A percentile compares a stretch with the other conserved stretches of the same genome.
phyloP scores from a whole-genome alignment of 2,113 vertebrate species.

The Sporophila hypoxantha region DNA sequence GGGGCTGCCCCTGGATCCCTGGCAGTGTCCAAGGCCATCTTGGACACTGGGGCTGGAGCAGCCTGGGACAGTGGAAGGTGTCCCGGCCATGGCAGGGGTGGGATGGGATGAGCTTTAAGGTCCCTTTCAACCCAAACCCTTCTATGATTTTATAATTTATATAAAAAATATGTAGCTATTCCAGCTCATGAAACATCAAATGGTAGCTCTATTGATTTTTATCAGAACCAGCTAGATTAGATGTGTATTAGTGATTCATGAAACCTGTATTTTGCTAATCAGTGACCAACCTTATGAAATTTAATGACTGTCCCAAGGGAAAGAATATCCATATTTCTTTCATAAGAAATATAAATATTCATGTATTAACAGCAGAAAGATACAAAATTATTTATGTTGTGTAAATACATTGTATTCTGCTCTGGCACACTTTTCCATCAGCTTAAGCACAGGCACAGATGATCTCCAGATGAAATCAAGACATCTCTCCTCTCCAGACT shows the following conservation, averaged over 20 bases:
- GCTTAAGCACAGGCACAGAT: background rate
- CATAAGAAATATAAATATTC: background rate
- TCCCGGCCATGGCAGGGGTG: too few species aligned
- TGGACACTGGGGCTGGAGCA: too few species aligned
- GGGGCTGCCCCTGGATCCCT: too few species aligned
- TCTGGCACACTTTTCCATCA: background rate
- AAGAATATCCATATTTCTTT: background rate
- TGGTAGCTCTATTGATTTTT: background rate
- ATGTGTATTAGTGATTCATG: background rate
- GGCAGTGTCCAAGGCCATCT: too few species aligned
- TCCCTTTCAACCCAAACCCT: too few species aligned
- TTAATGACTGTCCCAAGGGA: background rate
- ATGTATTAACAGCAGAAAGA: background rate
- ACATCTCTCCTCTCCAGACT: background rate
- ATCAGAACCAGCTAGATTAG: background rate
- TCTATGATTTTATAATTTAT: background rate
- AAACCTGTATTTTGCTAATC: background rate
- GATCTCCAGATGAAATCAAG: background rate
- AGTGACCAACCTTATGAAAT: background rate
- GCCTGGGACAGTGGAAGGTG: too few species aligned
- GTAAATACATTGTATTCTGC: background rate
- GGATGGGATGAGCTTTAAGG: too few species aligned
- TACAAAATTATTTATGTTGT: background rate
- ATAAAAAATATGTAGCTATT: background rate
- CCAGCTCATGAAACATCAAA: background rate